These are phyloP conservation scores for Andrena trimmerana DNA, from an alignment of 2,888 invertebrate species.

Conservation along the genomic window DNA sequence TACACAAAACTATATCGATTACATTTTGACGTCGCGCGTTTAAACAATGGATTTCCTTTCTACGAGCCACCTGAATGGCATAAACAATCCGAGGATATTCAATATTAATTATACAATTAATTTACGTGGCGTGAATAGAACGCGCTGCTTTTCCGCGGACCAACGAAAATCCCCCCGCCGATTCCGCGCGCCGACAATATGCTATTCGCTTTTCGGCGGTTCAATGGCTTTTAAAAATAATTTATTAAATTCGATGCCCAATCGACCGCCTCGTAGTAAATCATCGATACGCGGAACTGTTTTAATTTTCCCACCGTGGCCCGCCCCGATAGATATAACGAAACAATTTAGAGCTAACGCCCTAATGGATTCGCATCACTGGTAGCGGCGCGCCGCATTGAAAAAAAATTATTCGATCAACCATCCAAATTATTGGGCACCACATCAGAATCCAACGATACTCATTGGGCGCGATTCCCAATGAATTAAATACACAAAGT, in stretches of 20 bases:
- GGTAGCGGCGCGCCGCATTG: neutral
- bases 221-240: conserved; percentile 68
- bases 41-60: conserved; percentile 70
- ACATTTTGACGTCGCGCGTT: conserved; percentile 56
- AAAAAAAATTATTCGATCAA: conserved; percentile 33
- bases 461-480: conserved; percentile 26
- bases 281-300: conserved; percentile 49
- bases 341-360: conserved; percentile 45
- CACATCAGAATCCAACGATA: neutral
- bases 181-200: conserved; percentile 65
- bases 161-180: conserved; percentile 54
- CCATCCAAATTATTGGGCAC: conserved; percentile 37
- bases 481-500: conserved; percentile 27
- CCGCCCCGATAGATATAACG: conserved; percentile 39
- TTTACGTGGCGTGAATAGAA: conserved; percentile 72
- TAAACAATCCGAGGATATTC: conserved; percentile 70
- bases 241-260: conserved; percentile 57
- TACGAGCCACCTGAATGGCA: conserved; percentile 58
- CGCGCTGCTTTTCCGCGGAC: conserved; percentile 60
- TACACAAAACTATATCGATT: conserved; percentile 59
- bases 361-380: conserved; percentile 40
- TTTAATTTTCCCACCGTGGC: conserved; percentile 42
- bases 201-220: conserved; percentile 55
- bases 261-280: conserved; percentile 45
- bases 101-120: conserved; percentile 75